Evolutionary conservation across 2,888 invertebrate species (phyloP), one percentile per base, ranked within the genome.

Genomic region (Mantis religiosa): DNA sequence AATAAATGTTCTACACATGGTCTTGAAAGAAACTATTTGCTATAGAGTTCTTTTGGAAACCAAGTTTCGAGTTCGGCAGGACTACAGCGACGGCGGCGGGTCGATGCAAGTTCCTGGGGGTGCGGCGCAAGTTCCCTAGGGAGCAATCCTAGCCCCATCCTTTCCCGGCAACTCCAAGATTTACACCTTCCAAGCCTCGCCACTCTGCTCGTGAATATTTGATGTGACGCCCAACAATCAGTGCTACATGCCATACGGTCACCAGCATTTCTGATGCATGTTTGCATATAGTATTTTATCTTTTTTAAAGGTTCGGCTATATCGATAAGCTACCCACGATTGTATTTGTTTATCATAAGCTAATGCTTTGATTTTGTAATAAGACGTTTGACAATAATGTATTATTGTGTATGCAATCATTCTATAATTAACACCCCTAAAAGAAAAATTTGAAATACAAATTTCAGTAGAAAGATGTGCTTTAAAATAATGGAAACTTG

Each of bases 201-300:
- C 84, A 88, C 54, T 71, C 34, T 82, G 41, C 27, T 82, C 84
- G 88, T 88, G 88, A 85, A 88, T 88, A 85, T 88, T 88, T 88
- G 82, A 88, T 88, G 88, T 86, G 88, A 88, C 85, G 87, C 28
- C 82, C 34, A 71, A 71, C 54, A 71, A 71, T 71, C 54, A 71
- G 54, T 71, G 54, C 54, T 6, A 12, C 41, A 41, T 1, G 54
- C 54, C 54, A 71, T 71, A 71, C 25, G 54, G 15, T 25, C 20
- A 71, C 15, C 25, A 71, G 54, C 8, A 6, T 20, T 6, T 71
- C 25, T 71, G 54, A 3, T 71, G 54, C 54, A 71, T 20, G 3
- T 71, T 9, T 20, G 54, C 54, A 71, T 71, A 20, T 25, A 20
- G 25, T 6, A 71, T 71, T 25, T 71, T 41, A 41, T 41, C 12